Evolutionary conservation across 2,113 vertebrate genomes (phyloP).

Genomic region (Pluvianellus socialis): DNA sequence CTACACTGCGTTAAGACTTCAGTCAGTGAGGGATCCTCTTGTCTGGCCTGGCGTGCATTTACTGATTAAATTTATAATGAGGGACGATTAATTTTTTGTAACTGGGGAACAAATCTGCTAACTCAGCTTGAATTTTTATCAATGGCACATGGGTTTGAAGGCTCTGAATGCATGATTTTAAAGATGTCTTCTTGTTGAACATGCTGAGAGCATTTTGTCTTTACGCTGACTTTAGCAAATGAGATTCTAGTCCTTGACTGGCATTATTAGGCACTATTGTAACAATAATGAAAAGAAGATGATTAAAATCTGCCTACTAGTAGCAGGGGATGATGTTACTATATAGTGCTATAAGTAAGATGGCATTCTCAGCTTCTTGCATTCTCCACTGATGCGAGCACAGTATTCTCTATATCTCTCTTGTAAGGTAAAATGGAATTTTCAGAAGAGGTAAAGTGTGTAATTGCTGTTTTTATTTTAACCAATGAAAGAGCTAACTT

Average conservation of each 20-base stretch:
- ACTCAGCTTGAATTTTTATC: not conserved
- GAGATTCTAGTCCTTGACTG: constrained; percentile 27
- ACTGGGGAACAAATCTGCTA: not conserved
- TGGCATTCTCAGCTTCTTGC: not conserved
- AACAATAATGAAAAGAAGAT: constrained; percentile 38
- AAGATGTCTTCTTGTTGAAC: not conserved
- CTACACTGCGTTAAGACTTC: not conserved
- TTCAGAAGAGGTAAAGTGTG: not conserved
- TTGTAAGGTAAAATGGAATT: not conserved
- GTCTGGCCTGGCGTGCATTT: not conserved
- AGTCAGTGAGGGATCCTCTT: not conserved
- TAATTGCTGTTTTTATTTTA: constrained; percentile 33
- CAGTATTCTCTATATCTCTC: not conserved
- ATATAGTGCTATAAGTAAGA: not conserved
- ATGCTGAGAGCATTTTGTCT: not conserved
- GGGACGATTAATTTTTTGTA: not conserved
- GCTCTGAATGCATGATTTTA: not conserved
- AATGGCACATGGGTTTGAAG: not conserved
- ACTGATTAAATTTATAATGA: not conserved
- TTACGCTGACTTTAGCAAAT: constrained; percentile 42
- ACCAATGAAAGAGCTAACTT: not conserved
- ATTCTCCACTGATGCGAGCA: not conserved
- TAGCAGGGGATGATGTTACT: constrained; percentile 5
- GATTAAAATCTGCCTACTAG: constrained; percentile 56
- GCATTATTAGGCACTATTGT: constrained; percentile 25